Percentiles rank a stretch among this genome's conserved stretches.
Conservation (phyloP, 1,140 invertebrate genomes). For the Chrysopa pallens region DNA sequence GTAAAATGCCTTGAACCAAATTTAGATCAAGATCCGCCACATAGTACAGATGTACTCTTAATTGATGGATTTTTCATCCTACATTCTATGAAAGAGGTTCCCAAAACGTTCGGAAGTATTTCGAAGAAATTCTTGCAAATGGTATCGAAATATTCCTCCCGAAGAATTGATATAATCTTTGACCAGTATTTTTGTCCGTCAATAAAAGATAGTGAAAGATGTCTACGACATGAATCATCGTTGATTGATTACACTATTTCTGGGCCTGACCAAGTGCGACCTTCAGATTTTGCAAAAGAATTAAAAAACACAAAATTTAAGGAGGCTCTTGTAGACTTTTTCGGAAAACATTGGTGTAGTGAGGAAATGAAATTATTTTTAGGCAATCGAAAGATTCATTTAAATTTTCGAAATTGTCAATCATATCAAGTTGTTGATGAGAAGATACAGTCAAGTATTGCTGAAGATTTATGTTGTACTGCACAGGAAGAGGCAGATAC, state of each 20-base stretch:
- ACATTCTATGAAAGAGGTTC: slow-evolving; percentile 4
- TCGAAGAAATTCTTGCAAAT: neutral
- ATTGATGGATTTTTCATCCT: slow-evolving; percentile 10
- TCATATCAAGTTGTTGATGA: slow-evolving; percentile 9
- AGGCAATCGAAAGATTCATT: slow-evolving; percentile 4
- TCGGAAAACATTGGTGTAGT: neutral
- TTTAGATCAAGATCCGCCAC: slow-evolving; percentile 6
- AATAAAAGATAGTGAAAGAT: slow-evolving; percentile 6
- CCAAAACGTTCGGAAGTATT: neutral
- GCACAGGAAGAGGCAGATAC: slow-evolving; percentile 12
- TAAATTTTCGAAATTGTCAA: slow-evolving; percentile 10
- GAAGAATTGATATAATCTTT: neutral
- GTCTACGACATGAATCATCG: slow-evolving; percentile 9
- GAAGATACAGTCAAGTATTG: slow-evolving; percentile 6
- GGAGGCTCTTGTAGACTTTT: slow-evolving; percentile 1
- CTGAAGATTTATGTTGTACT: slow-evolving; percentile 9
- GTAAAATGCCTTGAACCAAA: slow-evolving; percentile 3
- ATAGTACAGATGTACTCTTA: slow-evolving; percentile 6
- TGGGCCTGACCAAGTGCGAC: slow-evolving; percentile 5
- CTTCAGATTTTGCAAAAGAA: too few relatives aligned
- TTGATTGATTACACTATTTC: slow-evolving; percentile 7
- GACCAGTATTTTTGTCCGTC: slow-evolving; percentile 1
- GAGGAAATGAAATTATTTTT: neutral
- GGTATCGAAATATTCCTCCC: neutral
- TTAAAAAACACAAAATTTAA: slow-evolving; percentile 1